Percentiles rank a stretch among this genome's conserved stretches.
These are phyloP conservation scores for Scortum barcoo DNA, from an alignment of 2,113 vertebrate genomes.

Conservation along the genomic window DNA sequence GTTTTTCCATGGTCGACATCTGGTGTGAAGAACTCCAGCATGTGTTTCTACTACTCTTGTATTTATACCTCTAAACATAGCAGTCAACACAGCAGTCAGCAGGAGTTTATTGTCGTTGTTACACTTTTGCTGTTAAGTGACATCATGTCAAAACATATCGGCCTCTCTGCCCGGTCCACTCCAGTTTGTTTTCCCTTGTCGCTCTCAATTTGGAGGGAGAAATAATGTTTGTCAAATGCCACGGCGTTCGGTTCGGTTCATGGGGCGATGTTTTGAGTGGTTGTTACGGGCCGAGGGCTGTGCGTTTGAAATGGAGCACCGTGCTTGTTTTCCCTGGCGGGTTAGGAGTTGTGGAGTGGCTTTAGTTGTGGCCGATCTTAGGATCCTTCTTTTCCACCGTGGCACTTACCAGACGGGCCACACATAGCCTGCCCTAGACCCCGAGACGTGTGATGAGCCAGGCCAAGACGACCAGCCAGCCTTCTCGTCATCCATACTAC, in stretches of 20 bases:
- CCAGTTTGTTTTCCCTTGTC: constrained; percentile 80
- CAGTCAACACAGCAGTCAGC: constrained; percentile 73
- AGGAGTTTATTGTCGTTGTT: constrained; percentile 78
- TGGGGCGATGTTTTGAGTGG: constrained; percentile 66
- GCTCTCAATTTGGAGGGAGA: constrained; percentile 69
- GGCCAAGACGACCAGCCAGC: constrained; percentile 50
- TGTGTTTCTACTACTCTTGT: constrained; percentile 80
- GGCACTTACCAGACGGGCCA: constrained; percentile 36
- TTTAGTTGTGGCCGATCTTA: constrained; percentile 35
- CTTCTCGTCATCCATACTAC: constrained; percentile 62
- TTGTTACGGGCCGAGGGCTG: constrained; percentile 39
- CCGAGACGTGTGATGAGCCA: constrained; percentile 36
- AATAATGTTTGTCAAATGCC: constrained; percentile 79
- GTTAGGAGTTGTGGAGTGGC: constrained; percentile 25
- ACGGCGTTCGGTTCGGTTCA: constrained; percentile 40
- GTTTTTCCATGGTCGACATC: constrained; percentile 74
- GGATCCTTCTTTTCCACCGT: constrained; percentile 36
- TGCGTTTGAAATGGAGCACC: constrained; percentile 65
- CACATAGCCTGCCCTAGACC: constrained; percentile 33
- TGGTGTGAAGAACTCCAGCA: constrained; percentile 73
- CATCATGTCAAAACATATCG: constrained; percentile 81
- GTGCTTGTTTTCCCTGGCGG: constrained; percentile 73
- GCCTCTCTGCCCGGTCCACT: constrained; percentile 36
- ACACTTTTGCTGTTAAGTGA: constrained; percentile 78
- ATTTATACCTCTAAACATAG: constrained; percentile 74